Evolutionary conservation across 1,140 invertebrate species (phyloP), one percentile per base, ranked within the genome.

Genomic region (Plodia interpunctella): DNA sequence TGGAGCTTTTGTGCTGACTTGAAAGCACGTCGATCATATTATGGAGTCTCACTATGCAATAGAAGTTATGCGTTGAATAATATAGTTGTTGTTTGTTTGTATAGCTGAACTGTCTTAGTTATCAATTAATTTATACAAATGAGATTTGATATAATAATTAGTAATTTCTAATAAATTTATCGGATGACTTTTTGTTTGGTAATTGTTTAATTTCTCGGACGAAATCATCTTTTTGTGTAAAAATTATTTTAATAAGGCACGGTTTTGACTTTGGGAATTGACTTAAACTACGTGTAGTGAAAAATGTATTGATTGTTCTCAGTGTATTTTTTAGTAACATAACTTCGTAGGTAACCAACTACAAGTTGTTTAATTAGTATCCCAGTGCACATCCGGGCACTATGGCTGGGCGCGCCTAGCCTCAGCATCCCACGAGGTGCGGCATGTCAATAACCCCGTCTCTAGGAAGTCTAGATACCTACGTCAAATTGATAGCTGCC

Each of bases 341-440:
- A 32, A 11, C 30, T 32, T 32, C 10, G 1, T 9, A 32, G 30
- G 3, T 32, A 5, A 32, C 30, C 11, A 10, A 32, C 6, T 32
- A 10, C 8, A 32, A 32, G 30, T 9, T 28, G 28, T 9, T n/a
- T n/a, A 32, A 25, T 53, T 25, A 15, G 20, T 53, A 25, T 53
- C 51, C 21, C 11, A 13, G n/a, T 21, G 19, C 21, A n/a, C 21
- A 53, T 53, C 51, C 51, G 51, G 49, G 53, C 49, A 53, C 54
- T 56, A 52, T 52, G 55, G 59, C 20, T 44, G 38, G 56, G 51
- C 21, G 44, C 44, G 54, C 61, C 59, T 44, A 49, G 65, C 67
- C 73, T 25, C 51, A 32, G 70, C 74, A 76, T 78, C 78, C 75
- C 68, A 76, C 78, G 63, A 78, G 70, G 72, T 78, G 71, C 68